Conservation (phyloP, 2,113 vertebrate genomes). For the Chelonoidis abingdonii region DNA sequence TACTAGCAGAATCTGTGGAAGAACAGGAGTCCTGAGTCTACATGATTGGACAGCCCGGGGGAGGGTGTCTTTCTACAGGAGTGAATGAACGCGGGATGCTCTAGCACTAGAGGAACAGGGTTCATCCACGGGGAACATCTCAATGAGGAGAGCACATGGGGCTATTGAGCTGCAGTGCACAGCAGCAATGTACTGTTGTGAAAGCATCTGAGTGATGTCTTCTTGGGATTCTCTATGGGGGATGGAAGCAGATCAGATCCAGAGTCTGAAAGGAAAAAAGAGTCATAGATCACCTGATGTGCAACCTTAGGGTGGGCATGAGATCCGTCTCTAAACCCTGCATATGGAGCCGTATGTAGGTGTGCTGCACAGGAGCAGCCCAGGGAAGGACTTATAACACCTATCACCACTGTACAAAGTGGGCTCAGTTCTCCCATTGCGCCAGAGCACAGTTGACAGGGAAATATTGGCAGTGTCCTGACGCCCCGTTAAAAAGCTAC, state of each 20-base stretch:
- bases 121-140: not conserved
- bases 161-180: rapidly evolving
- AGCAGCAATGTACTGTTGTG: not conserved
- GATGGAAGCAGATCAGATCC: not conserved
- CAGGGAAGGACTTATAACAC: not conserved
- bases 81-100: not conserved
- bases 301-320: not conserved
- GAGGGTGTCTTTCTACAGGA: not conserved
- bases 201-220: not conserved
- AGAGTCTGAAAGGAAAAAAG: not conserved
- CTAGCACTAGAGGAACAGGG: not conserved
- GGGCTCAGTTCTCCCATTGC: not conserved
- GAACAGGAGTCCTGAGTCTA: too few relatives aligned
- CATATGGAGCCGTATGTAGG: not conserved
- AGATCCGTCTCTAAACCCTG: not conserved
- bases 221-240: not conserved
- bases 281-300: not conserved
- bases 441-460: not conserved
- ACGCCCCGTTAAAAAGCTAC: not conserved
- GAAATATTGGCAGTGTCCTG: not conserved
- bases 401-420: not conserved
- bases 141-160: not conserved
- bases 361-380: not conserved
- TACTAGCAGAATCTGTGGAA: not conserved
- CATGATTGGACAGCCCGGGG: too few relatives aligned